Evolutionary conservation across 1,140 invertebrate species (phyloP).

Genomic region (Drosophila prosaltans): DNA sequence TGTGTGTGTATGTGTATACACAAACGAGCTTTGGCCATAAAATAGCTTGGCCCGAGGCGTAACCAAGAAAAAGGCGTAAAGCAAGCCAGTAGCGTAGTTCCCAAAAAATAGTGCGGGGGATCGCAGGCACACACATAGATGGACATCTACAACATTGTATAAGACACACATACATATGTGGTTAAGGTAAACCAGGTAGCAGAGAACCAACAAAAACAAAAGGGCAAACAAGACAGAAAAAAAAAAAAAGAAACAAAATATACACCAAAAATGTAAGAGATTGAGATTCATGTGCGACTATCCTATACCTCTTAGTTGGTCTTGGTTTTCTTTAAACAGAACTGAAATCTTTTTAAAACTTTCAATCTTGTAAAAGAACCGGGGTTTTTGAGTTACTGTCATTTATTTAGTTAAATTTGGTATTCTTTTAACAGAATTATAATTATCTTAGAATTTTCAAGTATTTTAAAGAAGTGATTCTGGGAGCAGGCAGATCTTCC

Average conservation of each 20-base stretch:
- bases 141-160: too few species aligned
- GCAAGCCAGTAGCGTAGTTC: constrained; percentile 11
- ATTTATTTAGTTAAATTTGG: too few species aligned
- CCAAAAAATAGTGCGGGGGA: constrained; percentile 14
- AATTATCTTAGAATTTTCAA: too few species aligned
- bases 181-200: constrained; percentile 4
- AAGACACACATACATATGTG: background rate
- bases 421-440: too few species aligned
- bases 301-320: background rate
- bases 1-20: constrained; percentile 17
- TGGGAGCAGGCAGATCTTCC: too few species aligned
- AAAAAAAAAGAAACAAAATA: background rate
- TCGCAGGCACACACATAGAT: background rate
- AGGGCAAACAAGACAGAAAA: background rate
- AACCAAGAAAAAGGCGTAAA: constrained; percentile 19
- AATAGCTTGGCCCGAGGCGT: constrained; percentile 54
- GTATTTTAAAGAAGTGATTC: too few species aligned
- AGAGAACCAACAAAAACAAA: constrained; percentile 1
- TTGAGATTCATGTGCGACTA: background rate
- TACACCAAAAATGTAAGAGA: background rate
- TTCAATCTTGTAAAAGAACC: too few species aligned
- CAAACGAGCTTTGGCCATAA: constrained; percentile 59
- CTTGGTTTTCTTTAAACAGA: background rate
- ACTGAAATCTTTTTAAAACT: too few species aligned
- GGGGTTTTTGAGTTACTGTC: too few species aligned